These are phyloP conservation scores for Prolemur simus DNA, from an alignment of 2,113 vertebrate genomes.

Conservation along the genomic window DNA sequence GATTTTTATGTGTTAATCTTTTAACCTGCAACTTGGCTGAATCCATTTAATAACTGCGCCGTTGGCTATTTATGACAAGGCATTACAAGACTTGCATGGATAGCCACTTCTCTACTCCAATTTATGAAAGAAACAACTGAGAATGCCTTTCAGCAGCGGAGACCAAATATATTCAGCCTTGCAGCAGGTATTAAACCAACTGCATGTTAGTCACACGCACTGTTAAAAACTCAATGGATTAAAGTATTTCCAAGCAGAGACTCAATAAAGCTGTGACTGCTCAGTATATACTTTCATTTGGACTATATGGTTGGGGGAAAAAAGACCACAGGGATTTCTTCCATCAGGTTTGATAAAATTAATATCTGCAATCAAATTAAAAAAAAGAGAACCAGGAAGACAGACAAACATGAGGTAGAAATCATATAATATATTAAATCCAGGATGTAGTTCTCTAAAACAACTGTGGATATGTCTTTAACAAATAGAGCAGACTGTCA, in stretches of 20 bases:
- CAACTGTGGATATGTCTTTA: not conserved
- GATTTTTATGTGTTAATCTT: not conserved
- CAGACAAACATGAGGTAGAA: not conserved
- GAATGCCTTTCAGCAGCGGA: not conserved
- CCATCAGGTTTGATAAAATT: not conserved
- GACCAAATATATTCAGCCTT: not conserved
- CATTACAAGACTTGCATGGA: not conserved
- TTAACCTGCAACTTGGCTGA: not conserved
- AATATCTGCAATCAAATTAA: not conserved
- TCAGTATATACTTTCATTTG: not conserved
- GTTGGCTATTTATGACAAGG: not conserved
- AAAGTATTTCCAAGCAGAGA: not conserved
- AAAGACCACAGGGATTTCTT: not conserved
- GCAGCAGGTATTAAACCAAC: not conserved
- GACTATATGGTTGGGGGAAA: not conserved
- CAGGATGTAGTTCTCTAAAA: not conserved
- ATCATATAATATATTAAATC: not conserved
- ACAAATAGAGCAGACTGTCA: not conserved
- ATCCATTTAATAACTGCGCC: not conserved
- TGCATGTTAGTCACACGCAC: not conserved
- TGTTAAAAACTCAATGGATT: not conserved
- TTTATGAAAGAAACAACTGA: not conserved
- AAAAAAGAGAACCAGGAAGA: not conserved
- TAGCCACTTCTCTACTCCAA: not conserved
- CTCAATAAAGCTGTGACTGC: not conserved